Evolutionary conservation across 2,113 vertebrate species (phyloP).

Genomic region (Stictonetta naevosa): DNA sequence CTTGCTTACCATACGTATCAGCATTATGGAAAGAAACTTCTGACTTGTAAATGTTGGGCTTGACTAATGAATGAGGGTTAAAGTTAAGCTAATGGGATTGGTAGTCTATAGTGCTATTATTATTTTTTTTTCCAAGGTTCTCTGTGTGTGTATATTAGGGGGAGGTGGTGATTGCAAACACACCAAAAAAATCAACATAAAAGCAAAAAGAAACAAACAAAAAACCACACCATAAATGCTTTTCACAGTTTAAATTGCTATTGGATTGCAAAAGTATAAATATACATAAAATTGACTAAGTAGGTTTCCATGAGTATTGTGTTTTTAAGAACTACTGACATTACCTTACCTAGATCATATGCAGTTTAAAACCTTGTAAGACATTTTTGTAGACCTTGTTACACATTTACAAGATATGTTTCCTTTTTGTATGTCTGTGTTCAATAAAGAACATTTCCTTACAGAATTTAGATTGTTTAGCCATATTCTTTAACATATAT

Average conservation of each 20-base stretch:
- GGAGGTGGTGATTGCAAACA: too few relatives aligned
- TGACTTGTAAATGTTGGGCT: not conserved
- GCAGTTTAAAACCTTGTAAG: not conserved
- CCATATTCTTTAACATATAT: not conserved
- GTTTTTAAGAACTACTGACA: not conserved
- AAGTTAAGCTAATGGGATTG: not conserved
- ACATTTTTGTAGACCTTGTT: rapidly evolving
- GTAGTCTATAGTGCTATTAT: rapidly evolving
- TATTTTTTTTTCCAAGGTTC: not conserved
- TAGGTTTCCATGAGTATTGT: rapidly evolving
- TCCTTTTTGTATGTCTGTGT: not conserved
- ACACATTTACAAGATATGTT: not conserved
- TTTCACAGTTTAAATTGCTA: not conserved
- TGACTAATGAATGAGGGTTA: not conserved
- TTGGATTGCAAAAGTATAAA: not conserved
- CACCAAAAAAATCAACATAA: not conserved
- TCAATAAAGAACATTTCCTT: not conserved
- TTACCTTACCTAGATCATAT: not conserved
- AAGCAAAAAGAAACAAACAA: not conserved
- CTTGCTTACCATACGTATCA: not conserved
- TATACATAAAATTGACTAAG: not conserved
- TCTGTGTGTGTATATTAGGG: too few relatives aligned
- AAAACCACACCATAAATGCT: not conserved
- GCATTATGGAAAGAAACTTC: not conserved
- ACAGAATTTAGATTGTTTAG: not conserved